phyloP scores from a whole-genome alignment of 2,888 invertebrate species.

The Nectonema munidae region DNA sequence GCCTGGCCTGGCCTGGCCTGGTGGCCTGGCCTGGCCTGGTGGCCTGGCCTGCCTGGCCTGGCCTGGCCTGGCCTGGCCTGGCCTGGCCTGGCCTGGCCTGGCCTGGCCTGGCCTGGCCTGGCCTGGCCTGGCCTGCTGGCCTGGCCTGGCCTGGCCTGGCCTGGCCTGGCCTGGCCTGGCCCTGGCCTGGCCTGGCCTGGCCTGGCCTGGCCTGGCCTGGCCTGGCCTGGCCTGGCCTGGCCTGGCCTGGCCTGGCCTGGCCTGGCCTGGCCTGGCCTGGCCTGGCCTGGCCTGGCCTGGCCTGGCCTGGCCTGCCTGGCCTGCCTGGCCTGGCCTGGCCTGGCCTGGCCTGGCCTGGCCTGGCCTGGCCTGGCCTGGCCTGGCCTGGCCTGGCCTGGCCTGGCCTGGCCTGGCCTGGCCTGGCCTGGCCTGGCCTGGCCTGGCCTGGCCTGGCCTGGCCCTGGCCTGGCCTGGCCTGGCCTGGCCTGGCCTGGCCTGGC shows the following conservation, averaged over 20 bases:
- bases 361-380: slow-evolving; percentile 10
- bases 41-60: no score
- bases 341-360: slow-evolving; percentile 15
- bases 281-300: slow-evolving; percentile 7
- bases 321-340: slow-evolving; percentile 14
- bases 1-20: slow-evolving; percentile 8
- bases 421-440: slow-evolving; percentile 7
- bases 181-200: slow-evolving; percentile 12
- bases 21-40: slow-evolving; percentile 8
- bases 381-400: slow-evolving; percentile 8
- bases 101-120: slow-evolving; percentile 12
- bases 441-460: slow-evolving; percentile 7
- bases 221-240: slow-evolving; percentile 10
- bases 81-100: slow-evolving; percentile 11
- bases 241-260: slow-evolving; percentile 12
- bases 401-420: slow-evolving; percentile 7
- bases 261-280: no score
- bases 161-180: slow-evolving; percentile 11
- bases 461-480: slow-evolving; percentile 11
- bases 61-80: slow-evolving; percentile 14
- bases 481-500: slow-evolving; percentile 8
- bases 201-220: slow-evolving; percentile 14
- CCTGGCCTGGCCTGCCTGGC: background rate
- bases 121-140: slow-evolving; percentile 15
- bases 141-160: slow-evolving; percentile 13